Base-by-base conservation (phyloP, 2,797 vertebrate genomes). In the Betta splendens region DNA sequence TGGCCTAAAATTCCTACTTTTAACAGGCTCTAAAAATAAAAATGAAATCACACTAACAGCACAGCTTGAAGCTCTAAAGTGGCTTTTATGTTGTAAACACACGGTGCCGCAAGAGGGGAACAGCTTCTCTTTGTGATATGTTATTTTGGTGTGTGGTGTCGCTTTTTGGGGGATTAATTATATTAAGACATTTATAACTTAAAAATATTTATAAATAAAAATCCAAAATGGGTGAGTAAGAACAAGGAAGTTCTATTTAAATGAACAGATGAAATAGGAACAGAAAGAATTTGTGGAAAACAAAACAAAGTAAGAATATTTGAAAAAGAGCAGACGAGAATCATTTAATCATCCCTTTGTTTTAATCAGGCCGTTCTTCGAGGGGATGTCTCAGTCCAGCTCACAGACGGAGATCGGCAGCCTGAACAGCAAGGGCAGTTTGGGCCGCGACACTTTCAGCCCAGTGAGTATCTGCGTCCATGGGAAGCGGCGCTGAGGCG, bases 321-420 rank as follows among this genome's bases (percentile, higher is more conserved):
- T 5, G 9, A 18, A 29, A 26, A 9, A 5, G 23, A 22, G 6
- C 22, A 23, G n/a, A n/a, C n/a, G n/a, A n/a, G 9, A 13, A 22
- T 2, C 39, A 10, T 3, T 13, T 32, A 31, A 32, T 28, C 23
- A 23, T 12, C 5, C 32, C 6, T 63, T 2, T 44, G 7, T 28
- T 54, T 9, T 33, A 0, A 45, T 11, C 87, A 99, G 97, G 93
- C 97, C 97, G 17, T 99, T 98, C 92, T 99, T 99, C 69, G 97
- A 99, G 89, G 97, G 97, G 29, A 97, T 98, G 94, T 99, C 97
- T 42, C 97, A 98, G 92, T 99, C 97, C 81, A 98, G 96, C 91
- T 99, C 97, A 12, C 97, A 99, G 93, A 98, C 96, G 8, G 97
- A 99, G 94, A 97, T 99, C 64, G 96, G 96, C 85, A 98, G 97